Base-by-base conservation (phyloP, 2,113 vertebrate genomes). In the Aptenodytes patagonicus region DNA sequence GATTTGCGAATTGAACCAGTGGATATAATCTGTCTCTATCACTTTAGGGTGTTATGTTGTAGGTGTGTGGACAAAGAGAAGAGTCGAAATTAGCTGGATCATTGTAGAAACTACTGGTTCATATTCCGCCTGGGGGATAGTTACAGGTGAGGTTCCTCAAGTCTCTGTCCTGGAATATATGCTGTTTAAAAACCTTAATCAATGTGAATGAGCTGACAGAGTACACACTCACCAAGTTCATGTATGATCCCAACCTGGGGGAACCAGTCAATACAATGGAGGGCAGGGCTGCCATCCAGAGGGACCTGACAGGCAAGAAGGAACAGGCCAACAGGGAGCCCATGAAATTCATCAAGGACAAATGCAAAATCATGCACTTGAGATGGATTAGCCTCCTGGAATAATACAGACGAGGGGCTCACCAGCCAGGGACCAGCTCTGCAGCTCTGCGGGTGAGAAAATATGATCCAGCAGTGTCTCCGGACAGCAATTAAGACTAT, bases 111-210 rank as follows among this genome's bases (percentile, higher is more conserved):
- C 34, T 44, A 36, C 14, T 31, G 13, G 24, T 58, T 71, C 1
- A 0, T 40, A 28, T 72, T 80, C 38, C 4, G 1, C 21, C 20
- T 29, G 9, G 7, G 1, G 0, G 0, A 0, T n/a, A 62, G 29
- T 46, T 65, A 42, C 19, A 82, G 13, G 8, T 18, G 20, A 32
- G 1, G 6, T 13, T 91, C 6, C n/a, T 73, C 54, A 61, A 22
- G 10, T 13, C 8, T 69, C 31, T 69, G 5, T 38, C 29, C 51
- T 70, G 36, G 17, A 57, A 79, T 15, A n/a, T 10, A n/a, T 17
- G 15, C 5, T 61, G 3, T 73, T 83, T 70, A 42, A 88, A 92
- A 66, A 60, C 13, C 4, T 54, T 38, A 65, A 38, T 61, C 24
- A 44, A 29, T 24, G 22, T 49, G 19, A 70, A 60, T 17, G 10